Conservation (phyloP, 2,797 vertebrate species). For the Hemitrygon akajei region DNA sequence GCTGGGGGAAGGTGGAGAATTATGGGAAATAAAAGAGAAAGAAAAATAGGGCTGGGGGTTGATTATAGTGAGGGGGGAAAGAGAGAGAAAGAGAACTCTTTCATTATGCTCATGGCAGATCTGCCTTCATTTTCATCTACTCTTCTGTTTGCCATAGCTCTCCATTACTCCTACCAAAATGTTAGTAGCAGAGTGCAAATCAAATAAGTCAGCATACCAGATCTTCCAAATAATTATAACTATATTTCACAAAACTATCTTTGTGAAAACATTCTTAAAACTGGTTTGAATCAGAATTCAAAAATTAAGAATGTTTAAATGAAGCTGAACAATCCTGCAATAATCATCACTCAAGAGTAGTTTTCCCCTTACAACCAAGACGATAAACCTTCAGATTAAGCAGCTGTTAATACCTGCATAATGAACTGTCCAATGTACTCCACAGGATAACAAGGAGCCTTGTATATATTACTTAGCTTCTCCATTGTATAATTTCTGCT, state of each 20-base stretch:
- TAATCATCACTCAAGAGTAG: background rate
- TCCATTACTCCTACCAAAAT: background rate
- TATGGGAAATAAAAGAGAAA: no score
- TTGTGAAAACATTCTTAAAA: background rate
- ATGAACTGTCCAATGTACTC: slow-evolving; percentile 75
- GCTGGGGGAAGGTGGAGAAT: no score
- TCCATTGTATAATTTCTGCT: slow-evolving; percentile 42
- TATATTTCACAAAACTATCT: background rate
- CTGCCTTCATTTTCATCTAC: no score
- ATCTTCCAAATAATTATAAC: background rate
- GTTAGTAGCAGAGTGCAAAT: background rate
- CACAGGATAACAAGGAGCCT: slow-evolving; percentile 63
- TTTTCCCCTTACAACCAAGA: background rate
- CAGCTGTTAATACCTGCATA: slow-evolving; percentile 68
- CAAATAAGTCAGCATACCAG: background rate
- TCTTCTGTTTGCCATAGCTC: no score
- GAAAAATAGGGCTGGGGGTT: no score
- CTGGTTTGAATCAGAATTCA: background rate
- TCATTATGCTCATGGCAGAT: no score
- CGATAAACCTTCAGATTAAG: background rate
- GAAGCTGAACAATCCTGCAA: background rate
- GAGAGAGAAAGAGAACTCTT: no score
- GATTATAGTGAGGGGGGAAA: no score
- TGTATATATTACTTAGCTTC: slow-evolving; percentile 45
- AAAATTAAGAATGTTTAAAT: background rate